Base-by-base conservation (phyloP, 2,888 invertebrate species). In the Liposcelis brunnea region DNA sequence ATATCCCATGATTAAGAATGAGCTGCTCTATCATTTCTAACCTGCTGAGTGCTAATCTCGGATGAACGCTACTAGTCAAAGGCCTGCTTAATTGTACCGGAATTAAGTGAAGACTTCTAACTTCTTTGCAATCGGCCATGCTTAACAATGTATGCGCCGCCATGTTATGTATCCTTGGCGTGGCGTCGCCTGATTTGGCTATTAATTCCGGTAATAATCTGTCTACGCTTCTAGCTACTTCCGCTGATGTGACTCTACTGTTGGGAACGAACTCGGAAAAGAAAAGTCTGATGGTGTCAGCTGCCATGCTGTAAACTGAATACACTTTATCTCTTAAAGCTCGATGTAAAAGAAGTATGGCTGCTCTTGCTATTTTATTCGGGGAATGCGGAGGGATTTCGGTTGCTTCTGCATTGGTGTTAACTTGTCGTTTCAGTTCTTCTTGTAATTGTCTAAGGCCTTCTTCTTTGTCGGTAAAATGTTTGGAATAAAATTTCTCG, bases 1-100 rank as follows among this genome's bases (percentile, higher is more conserved):
- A 83, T 49, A 87, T 82, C 43, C 87, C 87, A 54, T 87, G 82
- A 54, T 75, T 84, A 6, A 85, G 69, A 42, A 89, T 77, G 10
- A 89, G 65, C 55, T 87, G 86, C 55, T 89, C 89, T 46, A 89
- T 72, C 80, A 90, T 86, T 65, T 87, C 86, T 47, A 87, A 72
- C 34, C 86, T 72, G 51, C 86, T 86, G 46, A 87, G 71, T 1
- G 89, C 89, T 49, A 89, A 64, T 26, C 89, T 72, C 33, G 87
- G 87, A 64, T 87, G 86, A 55, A 86, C 84, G 42, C 83, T 81
- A 21, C 82, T 84, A 40, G 81, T 80, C 31, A 89, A 78, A 0
- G 86, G 82, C 38, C 87, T 74, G 21, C 84, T 85, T 46, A 87
- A 64, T 58, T 86, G 81, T 47, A 81, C 79, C 0, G 87, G 86